A percentile compares a stretch with the other conserved stretches of the same genome.
Evolutionary conservation across 37 sponge, comb jelly and placozoan genomes (phyloP).

Genomic region (Ephydatia muelleri): DNA sequence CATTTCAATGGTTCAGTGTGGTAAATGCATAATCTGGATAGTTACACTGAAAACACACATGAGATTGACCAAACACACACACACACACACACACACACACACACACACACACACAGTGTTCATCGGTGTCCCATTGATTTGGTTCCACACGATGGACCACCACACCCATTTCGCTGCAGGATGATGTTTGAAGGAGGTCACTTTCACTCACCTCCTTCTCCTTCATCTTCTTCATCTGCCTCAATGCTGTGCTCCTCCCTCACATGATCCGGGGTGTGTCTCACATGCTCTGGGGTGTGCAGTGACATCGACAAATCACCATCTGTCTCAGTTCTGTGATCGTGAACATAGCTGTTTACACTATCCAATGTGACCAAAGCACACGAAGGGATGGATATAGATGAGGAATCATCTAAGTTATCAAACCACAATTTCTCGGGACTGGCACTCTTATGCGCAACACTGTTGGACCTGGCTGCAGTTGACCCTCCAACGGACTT

Average conservation of each 20-base stretch:
- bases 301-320: no score
- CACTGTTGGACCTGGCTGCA: background rate
- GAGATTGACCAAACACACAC: no score
- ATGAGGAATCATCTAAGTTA: background rate
- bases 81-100: no score
- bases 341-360: background rate
- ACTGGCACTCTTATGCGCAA: background rate
- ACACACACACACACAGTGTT: no score
- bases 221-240: slow-evolving; percentile 1
- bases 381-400: no score
- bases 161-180: background rate
- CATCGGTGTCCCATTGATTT: background rate
- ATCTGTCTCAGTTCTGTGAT: background rate
- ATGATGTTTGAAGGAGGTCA: background rate
- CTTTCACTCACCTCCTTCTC: background rate
- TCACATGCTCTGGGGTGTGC: no score
- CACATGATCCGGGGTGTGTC: background rate
- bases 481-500: background rate
- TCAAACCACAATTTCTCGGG: background rate
- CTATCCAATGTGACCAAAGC: background rate
- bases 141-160: background rate
- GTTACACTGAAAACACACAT: background rate
- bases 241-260: background rate
- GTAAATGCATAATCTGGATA: background rate
- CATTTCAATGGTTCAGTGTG: background rate